A percentile compares a stretch with the other conserved stretches of the same genome.
Evolutionary conservation across 1,140 invertebrate genomes (phyloP).

Genomic region (Drosophila pectinifera): DNA sequence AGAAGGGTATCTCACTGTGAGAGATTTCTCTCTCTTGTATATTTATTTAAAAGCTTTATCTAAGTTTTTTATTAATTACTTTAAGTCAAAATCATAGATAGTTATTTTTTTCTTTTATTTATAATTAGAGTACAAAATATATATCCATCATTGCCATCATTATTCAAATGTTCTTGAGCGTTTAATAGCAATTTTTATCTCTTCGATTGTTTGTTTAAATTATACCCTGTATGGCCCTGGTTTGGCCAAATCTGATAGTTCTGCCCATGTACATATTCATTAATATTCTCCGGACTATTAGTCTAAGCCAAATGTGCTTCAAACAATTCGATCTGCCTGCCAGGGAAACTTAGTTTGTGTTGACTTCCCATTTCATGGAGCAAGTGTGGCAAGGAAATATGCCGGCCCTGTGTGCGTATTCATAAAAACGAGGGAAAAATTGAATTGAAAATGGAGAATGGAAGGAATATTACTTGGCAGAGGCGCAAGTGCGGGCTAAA

Average conservation of each 20-base stretch:
- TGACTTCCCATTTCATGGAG: slow-evolving; percentile 18
- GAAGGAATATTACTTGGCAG: slow-evolving; percentile 64
- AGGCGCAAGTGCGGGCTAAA: slow-evolving; percentile 44
- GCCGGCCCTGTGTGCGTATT: slow-evolving; percentile 33
- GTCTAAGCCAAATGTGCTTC: neutral
- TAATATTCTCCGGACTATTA: no score
- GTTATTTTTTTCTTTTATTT: neutral
- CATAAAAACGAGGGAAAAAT: slow-evolving; percentile 45
- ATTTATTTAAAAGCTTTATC: neutral
- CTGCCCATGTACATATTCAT: neutral
- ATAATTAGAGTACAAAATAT: neutral
- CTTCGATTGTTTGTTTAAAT: neutral
- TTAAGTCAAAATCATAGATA: no score
- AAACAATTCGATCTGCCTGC: slow-evolving; percentile 9
- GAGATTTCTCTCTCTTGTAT: neutral
- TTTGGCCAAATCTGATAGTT: neutral
- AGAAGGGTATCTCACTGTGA: no score
- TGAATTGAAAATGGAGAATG: slow-evolving; percentile 12
- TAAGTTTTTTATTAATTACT: no score
- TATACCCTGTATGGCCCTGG: neutral
- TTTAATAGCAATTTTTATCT: neutral
- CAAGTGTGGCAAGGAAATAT: slow-evolving; percentile 63
- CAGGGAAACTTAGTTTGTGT: slow-evolving; percentile 15
- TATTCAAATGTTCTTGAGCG: neutral
- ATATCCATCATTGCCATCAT: no score